phyloP scores from a whole-genome alignment of 1,140 invertebrate genomes.

The Cotesia chilonis region DNA sequence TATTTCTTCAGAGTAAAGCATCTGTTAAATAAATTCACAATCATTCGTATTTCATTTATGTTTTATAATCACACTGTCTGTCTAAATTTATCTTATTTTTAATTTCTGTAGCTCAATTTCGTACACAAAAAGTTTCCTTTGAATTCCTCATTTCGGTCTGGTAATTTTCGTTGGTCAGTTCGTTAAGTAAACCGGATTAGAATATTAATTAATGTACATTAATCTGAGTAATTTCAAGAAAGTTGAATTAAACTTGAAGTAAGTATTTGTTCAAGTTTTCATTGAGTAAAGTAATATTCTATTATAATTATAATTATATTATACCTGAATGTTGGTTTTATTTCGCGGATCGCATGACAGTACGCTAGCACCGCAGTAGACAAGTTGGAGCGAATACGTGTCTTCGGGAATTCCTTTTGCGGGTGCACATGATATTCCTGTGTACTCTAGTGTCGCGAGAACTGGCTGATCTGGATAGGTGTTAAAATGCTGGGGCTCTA shows the following conservation, averaged over 20 bases:
- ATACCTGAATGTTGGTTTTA: slow-evolving; percentile 57
- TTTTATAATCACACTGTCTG: neutral
- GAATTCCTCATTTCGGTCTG: no score
- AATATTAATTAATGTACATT: no score
- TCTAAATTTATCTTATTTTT: no score
- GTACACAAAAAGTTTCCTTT: no score
- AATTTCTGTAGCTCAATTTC: no score
- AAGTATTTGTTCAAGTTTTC: no score
- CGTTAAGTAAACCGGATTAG: no score
- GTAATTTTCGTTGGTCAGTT: no score
- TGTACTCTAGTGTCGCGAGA: slow-evolving; percentile 76
- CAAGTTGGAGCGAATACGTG: slow-evolving; percentile 71
- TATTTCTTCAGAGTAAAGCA: slow-evolving; percentile 75
- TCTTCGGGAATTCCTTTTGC: slow-evolving; percentile 65
- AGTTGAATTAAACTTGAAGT: no score
- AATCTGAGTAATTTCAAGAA: no score
- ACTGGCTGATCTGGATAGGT: slow-evolving; percentile 81
- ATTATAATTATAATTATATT: no score
- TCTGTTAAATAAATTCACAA: slow-evolving; percentile 52
- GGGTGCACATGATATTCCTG: slow-evolving; percentile 71
- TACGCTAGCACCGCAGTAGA: slow-evolving; percentile 74
- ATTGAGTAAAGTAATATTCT: neutral
- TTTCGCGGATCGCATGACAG: slow-evolving; percentile 60
- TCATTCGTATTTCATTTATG: neutral
- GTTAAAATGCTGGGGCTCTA: slow-evolving; percentile 76